These are phyloP conservation scores for Nematopogon swammerdamellus DNA, from an alignment of 2,888 invertebrate species.

Conservation along the genomic window DNA sequence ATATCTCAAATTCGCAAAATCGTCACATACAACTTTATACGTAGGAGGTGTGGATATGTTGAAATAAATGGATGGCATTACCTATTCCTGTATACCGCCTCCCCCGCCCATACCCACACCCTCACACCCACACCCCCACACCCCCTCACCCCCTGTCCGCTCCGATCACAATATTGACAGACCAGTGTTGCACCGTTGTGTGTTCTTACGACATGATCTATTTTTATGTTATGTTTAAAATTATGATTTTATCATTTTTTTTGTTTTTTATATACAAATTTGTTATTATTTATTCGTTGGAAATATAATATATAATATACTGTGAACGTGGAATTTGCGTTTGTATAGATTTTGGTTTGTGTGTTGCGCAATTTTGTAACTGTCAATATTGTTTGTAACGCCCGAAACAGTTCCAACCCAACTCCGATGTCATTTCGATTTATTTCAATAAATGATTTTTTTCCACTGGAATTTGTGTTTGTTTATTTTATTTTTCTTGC, in stretches of 20 bases:
- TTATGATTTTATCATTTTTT: constrained; percentile 48
- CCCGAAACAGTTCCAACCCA: constrained; percentile 29
- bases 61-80: constrained; percentile 51
- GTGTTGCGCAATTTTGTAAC: constrained; percentile 35
- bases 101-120: constrained; percentile 16
- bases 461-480: constrained; percentile 26
- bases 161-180: constrained; percentile 50
- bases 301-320: constrained; percentile 24
- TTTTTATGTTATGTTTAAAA: constrained; percentile 41
- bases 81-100: constrained; percentile 12
- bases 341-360: constrained; percentile 24
- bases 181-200: constrained; percentile 49
- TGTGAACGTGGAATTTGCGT: constrained; percentile 25
- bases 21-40: no score
- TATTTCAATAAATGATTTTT: constrained; percentile 57
- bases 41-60: no score
- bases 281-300: constrained; percentile 46
- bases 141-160: constrained; percentile 20
- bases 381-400: constrained; percentile 52
- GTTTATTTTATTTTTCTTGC: no score
- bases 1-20: no score
- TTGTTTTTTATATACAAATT: constrained; percentile 19
- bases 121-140: constrained; percentile 16
- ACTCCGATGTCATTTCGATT: constrained; percentile 46
- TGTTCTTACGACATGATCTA: constrained; percentile 43